phyloP scores from a whole-genome alignment of 2,113 vertebrate genomes.

The Illadopsis cleaveri region DNA sequence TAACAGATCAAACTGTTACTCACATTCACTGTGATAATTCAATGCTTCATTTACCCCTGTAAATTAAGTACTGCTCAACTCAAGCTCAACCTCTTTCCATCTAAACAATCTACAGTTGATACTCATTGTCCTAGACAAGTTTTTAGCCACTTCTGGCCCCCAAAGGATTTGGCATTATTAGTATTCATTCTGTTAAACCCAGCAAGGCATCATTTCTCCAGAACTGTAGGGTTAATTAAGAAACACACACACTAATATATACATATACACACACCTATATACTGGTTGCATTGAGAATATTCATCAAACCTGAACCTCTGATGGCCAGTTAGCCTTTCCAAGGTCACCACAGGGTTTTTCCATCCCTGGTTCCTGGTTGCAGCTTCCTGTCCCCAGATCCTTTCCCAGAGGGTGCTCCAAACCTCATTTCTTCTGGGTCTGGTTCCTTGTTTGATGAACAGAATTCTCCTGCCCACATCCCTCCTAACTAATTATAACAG shows the following conservation, averaged over 20 bases:
- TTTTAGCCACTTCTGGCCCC: slow-evolving; percentile 35
- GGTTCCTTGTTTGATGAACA: neutral
- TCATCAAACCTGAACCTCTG: neutral
- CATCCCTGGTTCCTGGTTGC: neutral
- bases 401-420: neutral
- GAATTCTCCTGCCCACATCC: neutral
- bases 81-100: neutral
- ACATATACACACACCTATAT: neutral
- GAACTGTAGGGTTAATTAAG: slow-evolving; percentile 18
- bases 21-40: neutral
- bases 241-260: neutral
- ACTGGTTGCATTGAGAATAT: neutral
- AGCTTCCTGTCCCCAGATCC: neutral
- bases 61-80: neutral
- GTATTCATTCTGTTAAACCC: slow-evolving; percentile 8
- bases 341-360: neutral
- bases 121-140: neutral
- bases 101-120: slow-evolving; percentile 9
- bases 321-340: neutral
- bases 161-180: slow-evolving; percentile 30
- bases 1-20: neutral
- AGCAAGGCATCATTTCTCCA: slow-evolving; percentile 39
- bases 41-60: neutral
- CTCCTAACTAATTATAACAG: neutral
- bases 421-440: neutral